phyloP scores from a whole-genome alignment of 2,797 vertebrate genomes.

The Sarcophilus harrisii region DNA sequence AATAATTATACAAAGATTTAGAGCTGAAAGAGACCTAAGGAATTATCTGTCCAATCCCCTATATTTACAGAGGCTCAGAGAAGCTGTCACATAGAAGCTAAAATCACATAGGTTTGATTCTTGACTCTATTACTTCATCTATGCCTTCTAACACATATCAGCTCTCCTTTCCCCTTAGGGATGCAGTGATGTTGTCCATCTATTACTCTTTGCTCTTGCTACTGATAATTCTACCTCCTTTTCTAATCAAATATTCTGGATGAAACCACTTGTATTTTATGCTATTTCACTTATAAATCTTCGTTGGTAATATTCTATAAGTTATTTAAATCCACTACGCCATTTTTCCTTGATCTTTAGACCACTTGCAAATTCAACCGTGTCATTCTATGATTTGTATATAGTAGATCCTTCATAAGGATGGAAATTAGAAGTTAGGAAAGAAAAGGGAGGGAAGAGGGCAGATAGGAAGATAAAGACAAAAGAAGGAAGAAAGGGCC shows the following conservation, averaged over 20 bases:
- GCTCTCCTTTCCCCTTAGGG: not conserved
- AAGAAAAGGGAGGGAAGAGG: not conserved
- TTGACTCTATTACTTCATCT: too few species aligned
- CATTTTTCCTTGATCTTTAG: not conserved
- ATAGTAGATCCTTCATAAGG: not conserved
- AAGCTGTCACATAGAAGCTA: not conserved
- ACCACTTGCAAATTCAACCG: not conserved
- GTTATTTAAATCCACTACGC: not conserved
- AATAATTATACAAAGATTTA: not conserved
- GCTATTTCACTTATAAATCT: not conserved
- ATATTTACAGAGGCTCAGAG: not conserved
- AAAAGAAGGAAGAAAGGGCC: not conserved
- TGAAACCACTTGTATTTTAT: not conserved
- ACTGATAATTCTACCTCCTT: not conserved
- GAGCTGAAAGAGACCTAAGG: not conserved
- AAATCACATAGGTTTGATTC: not conserved
- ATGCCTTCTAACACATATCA: not conserved
- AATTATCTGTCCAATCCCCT: not conserved
- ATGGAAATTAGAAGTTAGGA: not conserved
- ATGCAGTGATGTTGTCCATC: not conserved
- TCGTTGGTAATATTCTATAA: not conserved
- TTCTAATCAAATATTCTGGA: not conserved
- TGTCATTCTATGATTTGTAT: not conserved
- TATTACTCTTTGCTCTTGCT: not conserved
- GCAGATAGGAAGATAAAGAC: not conserved